Evolutionary conservation across 2,888 invertebrate genomes (phyloP).

Genomic region (Odontocerum albicorne): DNA sequence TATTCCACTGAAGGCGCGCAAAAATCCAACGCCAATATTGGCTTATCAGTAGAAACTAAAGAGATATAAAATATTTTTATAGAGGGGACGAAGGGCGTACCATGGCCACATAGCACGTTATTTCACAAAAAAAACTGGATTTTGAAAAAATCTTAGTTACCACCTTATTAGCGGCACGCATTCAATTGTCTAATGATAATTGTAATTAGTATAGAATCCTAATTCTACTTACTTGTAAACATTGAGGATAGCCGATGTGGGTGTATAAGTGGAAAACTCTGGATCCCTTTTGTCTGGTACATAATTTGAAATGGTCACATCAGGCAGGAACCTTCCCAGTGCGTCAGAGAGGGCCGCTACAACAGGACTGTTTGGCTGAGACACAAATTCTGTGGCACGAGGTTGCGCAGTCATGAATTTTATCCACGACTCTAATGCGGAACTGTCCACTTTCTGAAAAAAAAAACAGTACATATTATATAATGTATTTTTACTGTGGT

Average conservation of each 20-base stretch:
- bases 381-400: constrained; percentile 72
- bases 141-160: too few relatives aligned
- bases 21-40: too few relatives aligned
- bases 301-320: constrained; percentile 70
- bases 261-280: constrained; percentile 89
- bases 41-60: too few relatives aligned
- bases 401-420: constrained; percentile 72
- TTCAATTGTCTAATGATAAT: too few relatives aligned
- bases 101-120: too few relatives aligned
- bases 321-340: constrained; percentile 75
- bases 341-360: constrained; percentile 71
- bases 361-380: constrained; percentile 65
- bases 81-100: too few relatives aligned
- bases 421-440: constrained; percentile 74
- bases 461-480: too few relatives aligned
- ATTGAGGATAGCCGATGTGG: constrained; percentile 75
- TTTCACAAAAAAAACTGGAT: too few relatives aligned
- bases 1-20: not conserved
- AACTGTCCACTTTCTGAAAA: constrained; percentile 72
- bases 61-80: too few relatives aligned
- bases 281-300: constrained; percentile 86
- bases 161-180: too few relatives aligned
- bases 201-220: too few relatives aligned
- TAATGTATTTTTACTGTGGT: too few relatives aligned
- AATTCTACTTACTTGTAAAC: constrained; percentile 76